phyloP scores from a whole-genome alignment of 2,888 invertebrate genomes.

The Timema cristinae region DNA sequence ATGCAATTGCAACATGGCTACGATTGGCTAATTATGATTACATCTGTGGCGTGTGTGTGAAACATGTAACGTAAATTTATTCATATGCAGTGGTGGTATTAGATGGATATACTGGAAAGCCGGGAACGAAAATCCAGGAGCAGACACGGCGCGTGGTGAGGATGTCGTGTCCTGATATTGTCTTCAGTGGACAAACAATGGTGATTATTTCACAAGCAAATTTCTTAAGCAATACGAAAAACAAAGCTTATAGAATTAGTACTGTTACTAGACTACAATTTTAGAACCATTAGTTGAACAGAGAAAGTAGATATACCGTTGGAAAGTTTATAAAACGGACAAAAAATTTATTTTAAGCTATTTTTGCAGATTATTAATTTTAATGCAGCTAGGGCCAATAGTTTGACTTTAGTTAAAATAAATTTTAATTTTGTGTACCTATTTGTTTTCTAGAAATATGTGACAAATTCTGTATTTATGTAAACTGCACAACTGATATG shows the following conservation, averaged over 20 bases:
- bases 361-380: no score
- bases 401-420: no score
- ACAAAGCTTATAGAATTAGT: background rate
- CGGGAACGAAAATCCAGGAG: conserved; percentile 6
- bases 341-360: no score
- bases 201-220: background rate
- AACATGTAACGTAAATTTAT: conserved; percentile 2
- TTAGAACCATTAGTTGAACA: no score
- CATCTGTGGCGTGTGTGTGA: conserved; percentile 1
- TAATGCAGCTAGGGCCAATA: no score
- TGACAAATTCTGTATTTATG: no score
- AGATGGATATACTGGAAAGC: conserved; percentile 5
- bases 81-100: background rate
- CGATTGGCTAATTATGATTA: background rate
- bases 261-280: no score
- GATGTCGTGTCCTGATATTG: conserved; percentile 8
- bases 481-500: no score
- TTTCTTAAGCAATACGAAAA: background rate
- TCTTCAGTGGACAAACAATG: background rate
- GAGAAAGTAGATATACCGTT: no score
- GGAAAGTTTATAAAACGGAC: no score
- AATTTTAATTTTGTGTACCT: no score
- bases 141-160: background rate
- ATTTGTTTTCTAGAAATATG: no score
- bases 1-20: conserved; percentile 7